Evolutionary conservation across 2,888 invertebrate genomes (phyloP), one percentile per base, ranked within the genome.

Genomic region (Microctonus hyperodae): DNA sequence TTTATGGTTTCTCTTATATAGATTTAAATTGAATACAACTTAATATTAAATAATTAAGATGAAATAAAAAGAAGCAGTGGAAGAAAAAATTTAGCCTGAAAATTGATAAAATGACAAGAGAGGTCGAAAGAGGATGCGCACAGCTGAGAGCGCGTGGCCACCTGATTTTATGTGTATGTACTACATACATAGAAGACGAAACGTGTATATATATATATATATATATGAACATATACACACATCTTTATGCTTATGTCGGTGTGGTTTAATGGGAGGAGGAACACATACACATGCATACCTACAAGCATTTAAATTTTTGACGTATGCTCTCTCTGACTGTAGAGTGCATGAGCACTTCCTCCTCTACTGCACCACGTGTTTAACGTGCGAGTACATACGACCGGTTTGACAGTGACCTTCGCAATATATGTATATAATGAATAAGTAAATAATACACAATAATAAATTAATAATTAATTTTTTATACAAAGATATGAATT

Each of bases 291-390:
- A 35, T n/a, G n/a, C n/a, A n/a, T n/a, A n/a, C n/a, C n/a, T n/a
- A 76, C 73, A 73, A 78, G 76, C 78, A 80, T 80, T 80, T 81
- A 78, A 80, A 81, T 77, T 78, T 56, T 78, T 79, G 79, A 80
- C 78, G 74, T 76, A 73, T 70, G 55, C 57, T 37, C 23, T 28
- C 57, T 37, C 23, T 28, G 56, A 16, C 40, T 44, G 44, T 40
- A 31, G 25, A 11, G 33, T 16, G 22, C 31, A 35, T 55, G 25
- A 56, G 44, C n/a, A 44, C 56, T 40, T 31, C 64, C 69, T 59
- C n/a, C 53, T 51, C 50, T n/a, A 40, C 58, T 65, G 68, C 61
- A 72, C 64, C 72, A 72, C 72, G 70, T 72, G 69, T 57, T 67
- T 61, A 68, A 68, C 68, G 65, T 68, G 64, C 64, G 67, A 64